Evolutionary conservation across 1,140 invertebrate genomes (phyloP), one percentile per base, ranked within the genome.

Genomic region (Bombus sylvicola): DNA sequence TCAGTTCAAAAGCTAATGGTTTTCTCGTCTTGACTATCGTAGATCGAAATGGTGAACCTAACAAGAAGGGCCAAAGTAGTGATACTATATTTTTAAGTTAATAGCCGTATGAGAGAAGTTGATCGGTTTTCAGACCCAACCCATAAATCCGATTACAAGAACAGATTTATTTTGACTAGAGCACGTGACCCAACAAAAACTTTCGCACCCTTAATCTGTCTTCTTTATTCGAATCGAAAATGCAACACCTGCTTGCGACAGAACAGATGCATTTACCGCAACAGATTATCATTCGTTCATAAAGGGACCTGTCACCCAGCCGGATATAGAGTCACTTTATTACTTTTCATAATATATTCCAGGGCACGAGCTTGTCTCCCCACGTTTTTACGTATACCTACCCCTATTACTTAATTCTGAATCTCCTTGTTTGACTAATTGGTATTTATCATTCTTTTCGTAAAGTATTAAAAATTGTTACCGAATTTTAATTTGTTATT

Each of bases 161-260:
- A 89, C 77, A 93, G 93, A 94, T 94, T 93, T 94, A 93, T 94
- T 94, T 93, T 94, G 92, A 94, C 92, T 87, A 90, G 59, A 92
- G 93, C 94, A 94, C 93, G 94, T 94, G 94, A 94, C 92, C 92
- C 81, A 92, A 94, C 93, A 94, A 94, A 94, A 94, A 93, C 92
- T 86, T 86, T 91, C 89, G 86, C 71, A 92, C 89, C 91, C 92
- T 91, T 93, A 90, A 92, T 92, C 92, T 79, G 41, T 37, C 92
- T 92, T 91, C 94, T 94, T 91, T 88, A 87, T 85, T 89, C 88
- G 91, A 91, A 87, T 89, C 85, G 88, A 90, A 91, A 66, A 88
- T 71, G 83, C 86, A 86, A 86, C 94, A 94, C 94, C 93, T 94
- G 94, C 93, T 92, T 89, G 83, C 86, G 81, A 82, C 71, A 81